Percentiles rank a stretch among this genome's conserved stretches.
phyloP scores from a whole-genome alignment of 2,888 invertebrate species.

The Oligia fasciuncula region DNA sequence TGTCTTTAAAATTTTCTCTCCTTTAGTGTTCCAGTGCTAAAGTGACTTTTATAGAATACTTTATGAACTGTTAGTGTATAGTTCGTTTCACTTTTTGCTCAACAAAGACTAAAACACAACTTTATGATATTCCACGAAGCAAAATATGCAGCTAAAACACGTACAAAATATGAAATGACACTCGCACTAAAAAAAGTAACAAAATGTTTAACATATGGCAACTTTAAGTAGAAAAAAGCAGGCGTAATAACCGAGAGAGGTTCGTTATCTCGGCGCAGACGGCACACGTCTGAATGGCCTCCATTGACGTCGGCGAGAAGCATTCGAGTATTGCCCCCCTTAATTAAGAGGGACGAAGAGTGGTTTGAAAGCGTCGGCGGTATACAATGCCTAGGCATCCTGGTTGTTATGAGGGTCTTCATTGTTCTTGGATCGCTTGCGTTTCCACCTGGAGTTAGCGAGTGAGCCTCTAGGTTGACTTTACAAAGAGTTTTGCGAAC shows the following conservation, averaged over 20 bases:
- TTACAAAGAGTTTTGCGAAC: slow-evolving; percentile 63
- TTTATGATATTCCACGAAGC: slow-evolving; percentile 12
- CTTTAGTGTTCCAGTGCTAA: slow-evolving; percentile 31
- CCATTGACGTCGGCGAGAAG: slow-evolving; percentile 77
- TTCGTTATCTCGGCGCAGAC: slow-evolving; percentile 85
- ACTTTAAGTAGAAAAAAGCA: slow-evolving; percentile 70
- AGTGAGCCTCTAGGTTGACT: slow-evolving; percentile 57
- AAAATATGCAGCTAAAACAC: slow-evolving; percentile 10
- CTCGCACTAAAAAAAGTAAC: slow-evolving; percentile 29
- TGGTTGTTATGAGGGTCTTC: slow-evolving; percentile 75
- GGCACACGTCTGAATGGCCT: slow-evolving; percentile 83
- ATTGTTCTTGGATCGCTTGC: slow-evolving; percentile 81
- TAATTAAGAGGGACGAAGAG: slow-evolving; percentile 87
- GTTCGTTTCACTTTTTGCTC: slow-evolving; percentile 17
- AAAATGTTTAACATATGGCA: slow-evolving; percentile 51
- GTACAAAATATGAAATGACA: slow-evolving; percentile 36
- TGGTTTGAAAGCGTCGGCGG: slow-evolving; percentile 81
- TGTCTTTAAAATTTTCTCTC: slow-evolving; percentile 12
- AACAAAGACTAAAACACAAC: slow-evolving; percentile 5
- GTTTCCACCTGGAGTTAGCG: slow-evolving; percentile 74
- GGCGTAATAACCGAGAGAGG: slow-evolving; percentile 84
- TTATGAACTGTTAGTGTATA: slow-evolving; percentile 22
- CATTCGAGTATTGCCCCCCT: slow-evolving; percentile 85
- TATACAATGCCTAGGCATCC: slow-evolving; percentile 79
- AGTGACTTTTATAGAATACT: slow-evolving; percentile 42